Evolutionary conservation across 2,113 vertebrate genomes (phyloP).

Genomic region (Glareola pratincola): DNA sequence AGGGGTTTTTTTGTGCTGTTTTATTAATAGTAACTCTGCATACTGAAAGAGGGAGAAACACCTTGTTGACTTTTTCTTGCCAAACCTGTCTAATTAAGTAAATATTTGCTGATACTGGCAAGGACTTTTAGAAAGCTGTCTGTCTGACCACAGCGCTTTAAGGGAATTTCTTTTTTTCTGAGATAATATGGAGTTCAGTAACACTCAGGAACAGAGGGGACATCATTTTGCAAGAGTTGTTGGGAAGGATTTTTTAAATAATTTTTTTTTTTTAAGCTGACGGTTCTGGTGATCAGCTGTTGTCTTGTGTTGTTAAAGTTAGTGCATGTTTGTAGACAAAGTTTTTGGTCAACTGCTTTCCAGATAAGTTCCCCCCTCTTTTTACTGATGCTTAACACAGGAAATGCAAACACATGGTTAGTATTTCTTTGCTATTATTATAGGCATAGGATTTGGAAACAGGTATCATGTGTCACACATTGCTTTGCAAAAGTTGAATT

Average conservation of each 20-base stretch:
- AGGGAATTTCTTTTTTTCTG: not conserved
- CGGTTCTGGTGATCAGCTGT: not conserved
- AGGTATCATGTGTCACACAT: not conserved
- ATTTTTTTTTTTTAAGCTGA: not conserved
- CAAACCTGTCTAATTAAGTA: not conserved
- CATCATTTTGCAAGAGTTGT: not conserved
- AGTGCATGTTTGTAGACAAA: not conserved
- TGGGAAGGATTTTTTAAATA: not conserved
- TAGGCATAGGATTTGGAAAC: not conserved
- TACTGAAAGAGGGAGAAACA: not conserved
- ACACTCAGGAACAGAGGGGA: not conserved
- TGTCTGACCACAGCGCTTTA: not conserved
- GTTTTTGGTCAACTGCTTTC: not conserved
- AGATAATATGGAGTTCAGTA: not conserved
- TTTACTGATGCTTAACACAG: not conserved
- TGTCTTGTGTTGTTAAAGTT: not conserved
- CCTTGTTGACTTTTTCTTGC: not conserved
- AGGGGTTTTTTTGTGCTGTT: not conserved
- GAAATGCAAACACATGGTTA: not conserved
- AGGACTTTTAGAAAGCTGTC: not conserved
- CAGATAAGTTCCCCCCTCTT: not conserved
- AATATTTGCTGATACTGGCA: not conserved
- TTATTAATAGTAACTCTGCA: not conserved
- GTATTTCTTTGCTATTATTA: not conserved
- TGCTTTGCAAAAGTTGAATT: not conserved